Conservation (phyloP, 1,140 invertebrate genomes). For the Reticulitermes speratus region DNA sequence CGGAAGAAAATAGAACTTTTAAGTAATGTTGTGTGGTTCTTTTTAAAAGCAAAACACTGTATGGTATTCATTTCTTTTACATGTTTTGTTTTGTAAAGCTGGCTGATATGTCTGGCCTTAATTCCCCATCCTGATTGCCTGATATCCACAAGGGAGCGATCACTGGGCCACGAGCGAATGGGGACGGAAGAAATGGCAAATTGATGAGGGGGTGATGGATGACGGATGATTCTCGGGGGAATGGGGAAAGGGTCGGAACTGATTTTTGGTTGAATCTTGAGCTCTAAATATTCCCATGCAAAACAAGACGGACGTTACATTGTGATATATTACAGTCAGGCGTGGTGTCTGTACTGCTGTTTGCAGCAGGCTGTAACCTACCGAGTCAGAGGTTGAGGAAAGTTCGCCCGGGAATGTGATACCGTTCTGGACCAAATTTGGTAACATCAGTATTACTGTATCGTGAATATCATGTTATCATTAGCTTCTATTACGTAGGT, state of each 20-base stretch:
- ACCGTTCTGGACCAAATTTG: too few species aligned
- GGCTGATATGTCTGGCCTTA: neutral
- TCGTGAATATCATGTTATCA: too few species aligned
- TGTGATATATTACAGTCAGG: neutral
- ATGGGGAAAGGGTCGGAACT: neutral
- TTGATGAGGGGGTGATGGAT: slow-evolving; percentile 15
- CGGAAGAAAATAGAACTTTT: neutral
- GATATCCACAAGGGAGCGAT: neutral
- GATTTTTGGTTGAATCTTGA: slow-evolving; percentile 16
- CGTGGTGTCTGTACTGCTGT: too few species aligned
- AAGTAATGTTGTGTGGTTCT: neutral
- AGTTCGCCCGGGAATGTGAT: too few species aligned
- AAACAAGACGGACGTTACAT: neutral
- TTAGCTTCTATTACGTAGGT: too few species aligned
- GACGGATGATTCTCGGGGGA: neutral
- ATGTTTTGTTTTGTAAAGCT: slow-evolving; percentile 16
- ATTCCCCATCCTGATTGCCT: neutral
- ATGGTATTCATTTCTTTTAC: neutral
- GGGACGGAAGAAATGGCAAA: slow-evolving; percentile 17
- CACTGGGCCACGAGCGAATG: neutral
- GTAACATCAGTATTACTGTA: too few species aligned
- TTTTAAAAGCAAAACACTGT: neutral
- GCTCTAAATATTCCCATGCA: slow-evolving; percentile 14
- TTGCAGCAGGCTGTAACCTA: too few species aligned
- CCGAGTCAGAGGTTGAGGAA: too few species aligned